Base-by-base conservation (phyloP, 2,113 vertebrate species). In the Trochalopteron elliotii region DNA sequence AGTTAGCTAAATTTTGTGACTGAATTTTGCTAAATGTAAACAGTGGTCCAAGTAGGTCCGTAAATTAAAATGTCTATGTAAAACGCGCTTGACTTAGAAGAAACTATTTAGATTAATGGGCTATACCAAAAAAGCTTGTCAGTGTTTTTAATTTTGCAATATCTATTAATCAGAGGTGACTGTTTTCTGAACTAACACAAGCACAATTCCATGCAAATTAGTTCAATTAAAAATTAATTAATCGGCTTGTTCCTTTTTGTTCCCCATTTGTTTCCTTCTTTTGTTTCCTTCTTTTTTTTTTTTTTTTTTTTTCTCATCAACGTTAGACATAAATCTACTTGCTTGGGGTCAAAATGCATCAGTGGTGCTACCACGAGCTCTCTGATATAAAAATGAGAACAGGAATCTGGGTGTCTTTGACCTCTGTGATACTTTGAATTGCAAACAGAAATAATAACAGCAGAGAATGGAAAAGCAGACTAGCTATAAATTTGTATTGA, bases 131-230 rank as follows among this genome's bases (percentile, higher is more conserved):
- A 93, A 76, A 83, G 15, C 83, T 90, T 84, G 57, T 56, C 89
- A 27, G 0, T 79, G n/a, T 68, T 94, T 80, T 50, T 92, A 95
- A 90, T 85, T 71, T 37, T 81, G 23, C 31, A n/a, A 87, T 81
- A 69, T 63, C 52, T 81, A 93, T 90, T 97, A 96, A 96, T 95
- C 81, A 95, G 74, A 87, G n/a, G 59, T 83, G 84, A 87, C 67
- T 83, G 42, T 74, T 94, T 90, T 81, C 70, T 92, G 80, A 84
- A 83, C 83, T 75, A 65, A 50, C 37, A 80, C n/a, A 50, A 91
- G 37, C 35, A 87, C 10, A 65, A 69, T 74, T 94, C 72, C 44
- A 50, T 75, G 40, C 18, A 21, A 96, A 89, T 83, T 69, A 94
- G 17, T 63, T 82, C n/a, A 93, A 96, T 94, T 75, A 94, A 50